phyloP scores from a whole-genome alignment of 1,140 invertebrate species.

The Diprion similis region DNA sequence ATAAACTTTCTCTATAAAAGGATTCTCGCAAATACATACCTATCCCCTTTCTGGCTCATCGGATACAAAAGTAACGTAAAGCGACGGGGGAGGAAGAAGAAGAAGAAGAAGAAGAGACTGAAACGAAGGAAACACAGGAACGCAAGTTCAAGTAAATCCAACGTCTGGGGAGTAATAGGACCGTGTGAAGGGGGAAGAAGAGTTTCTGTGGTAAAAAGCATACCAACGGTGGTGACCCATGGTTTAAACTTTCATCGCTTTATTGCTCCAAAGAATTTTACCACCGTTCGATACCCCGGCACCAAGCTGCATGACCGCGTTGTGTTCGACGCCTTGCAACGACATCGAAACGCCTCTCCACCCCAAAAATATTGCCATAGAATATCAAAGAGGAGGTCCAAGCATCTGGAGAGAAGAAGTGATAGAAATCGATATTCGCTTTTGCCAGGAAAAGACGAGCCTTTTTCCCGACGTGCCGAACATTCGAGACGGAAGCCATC shows the following conservation, averaged over 20 bases:
- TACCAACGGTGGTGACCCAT: neutral
- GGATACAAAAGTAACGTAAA: slow-evolving; percentile 37
- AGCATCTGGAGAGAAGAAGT: neutral
- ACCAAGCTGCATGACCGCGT: neutral
- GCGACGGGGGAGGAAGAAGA: neutral
- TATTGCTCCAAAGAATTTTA: neutral
- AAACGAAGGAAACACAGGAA: neutral
- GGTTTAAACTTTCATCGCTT: neutral
- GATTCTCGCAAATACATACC: slow-evolving; percentile 26
- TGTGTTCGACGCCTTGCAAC: neutral
- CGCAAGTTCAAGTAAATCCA: neutral
- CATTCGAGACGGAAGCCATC: slow-evolving; percentile 1
- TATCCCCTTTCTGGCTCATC: slow-evolving; percentile 34
- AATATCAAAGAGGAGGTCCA: neutral
- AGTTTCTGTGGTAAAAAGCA: neutral
- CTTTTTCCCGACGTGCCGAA: neutral
- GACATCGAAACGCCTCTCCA: neutral
- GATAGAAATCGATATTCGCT: neutral
- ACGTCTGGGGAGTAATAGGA: neutral
- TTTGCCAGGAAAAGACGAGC: neutral
- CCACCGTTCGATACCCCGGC: neutral
- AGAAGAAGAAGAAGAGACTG: neutral
- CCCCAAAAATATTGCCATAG: neutral
- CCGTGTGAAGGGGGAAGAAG: neutral
- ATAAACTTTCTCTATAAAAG: slow-evolving; percentile 37